Base-by-base conservation (phyloP, 2,113 vertebrate species). In the Sinocyclocheilus anshuiensis region DNA sequence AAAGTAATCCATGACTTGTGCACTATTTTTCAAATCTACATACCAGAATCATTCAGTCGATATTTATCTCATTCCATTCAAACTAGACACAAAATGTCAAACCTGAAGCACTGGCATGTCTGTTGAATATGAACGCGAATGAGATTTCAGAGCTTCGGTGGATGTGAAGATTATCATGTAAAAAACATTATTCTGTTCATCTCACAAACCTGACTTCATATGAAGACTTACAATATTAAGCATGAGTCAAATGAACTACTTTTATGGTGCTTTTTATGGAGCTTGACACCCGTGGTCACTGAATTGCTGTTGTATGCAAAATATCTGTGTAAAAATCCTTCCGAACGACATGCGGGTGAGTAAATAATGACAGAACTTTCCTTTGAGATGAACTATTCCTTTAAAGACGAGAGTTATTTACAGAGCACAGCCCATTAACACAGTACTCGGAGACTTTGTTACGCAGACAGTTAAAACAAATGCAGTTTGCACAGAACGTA, bases 381-480 rank as follows among this genome's bases (percentile, higher is more conserved):
- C 39, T 74, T 42, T n/a, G 71, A 74, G 39, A 10, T 74, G 71
- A 74, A n/a, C 71, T 72, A 45, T 74, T 74, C 71, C 20, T 74
- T 74, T 5, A 53, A 77, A 77, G 24, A 7, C 2, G 15, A 13
- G 50, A 78, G 53, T 39, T 79, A 61, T 80, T 80, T 81, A 48
- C 61, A 12, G 79, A 67, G n/a, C 36, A 9, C 33, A 45, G 22
- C 78, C 78, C n/a, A 61, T 61, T 81, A 81, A 42, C 61, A 48
- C n/a, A 45, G 6, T 11, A 81, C 16, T 55, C 55, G 39, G 45
- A 85, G 72, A 77, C 74, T 85, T n/a, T 69, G 42, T 39, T 29
- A 33, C 36, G 33, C 53, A 74, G 20, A 42, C 48, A 29, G 72
- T 26, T 76, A 65, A 77, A 75, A 77, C 83, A 77, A 84, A 84